Percentiles rank a stretch among this genome's conserved stretches.
These are phyloP conservation scores for Keiferia lycopersicella DNA, from an alignment of 2,888 invertebrate species.

Conservation along the genomic window DNA sequence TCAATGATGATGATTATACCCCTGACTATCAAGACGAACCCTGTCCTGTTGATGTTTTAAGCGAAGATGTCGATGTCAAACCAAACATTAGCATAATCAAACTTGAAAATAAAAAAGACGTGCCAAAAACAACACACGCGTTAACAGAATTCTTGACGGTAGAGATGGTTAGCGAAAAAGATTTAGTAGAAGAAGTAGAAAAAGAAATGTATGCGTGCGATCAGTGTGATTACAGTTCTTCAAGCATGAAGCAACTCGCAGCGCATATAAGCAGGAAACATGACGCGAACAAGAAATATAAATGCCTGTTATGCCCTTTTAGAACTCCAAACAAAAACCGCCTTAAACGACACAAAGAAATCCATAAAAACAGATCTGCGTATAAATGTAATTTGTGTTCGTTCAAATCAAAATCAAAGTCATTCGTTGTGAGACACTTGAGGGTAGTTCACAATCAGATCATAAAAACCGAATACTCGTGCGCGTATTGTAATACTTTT, in stretches of 20 bases:
- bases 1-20: not conserved
- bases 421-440: constrained; percentile 58
- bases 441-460: constrained; percentile 60
- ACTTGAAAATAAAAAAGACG: not conserved
- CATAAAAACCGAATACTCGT: constrained; percentile 52
- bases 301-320: constrained; percentile 46
- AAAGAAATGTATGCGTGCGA: constrained; percentile 1
- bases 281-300: constrained; percentile 42
- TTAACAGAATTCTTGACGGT: not conserved
- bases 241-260: not conserved
- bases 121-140: not conserved
- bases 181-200: not conserved
- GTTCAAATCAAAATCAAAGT: constrained; percentile 54
- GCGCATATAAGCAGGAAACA: constrained; percentile 33
- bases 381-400: constrained; percentile 44
- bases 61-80: not conserved
- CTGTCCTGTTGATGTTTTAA: not conserved
- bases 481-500: constrained; percentile 58
- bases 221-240: not conserved
- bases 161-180: not conserved
- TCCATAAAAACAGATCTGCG: constrained; percentile 33
- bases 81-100: not conserved
- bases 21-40: not conserved
- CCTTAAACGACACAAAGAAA: constrained; percentile 45
- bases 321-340: constrained; percentile 47